These are phyloP conservation scores for Eufriesea mexicana DNA, from an alignment of 1,140 invertebrate genomes.

Conservation along the genomic window DNA sequence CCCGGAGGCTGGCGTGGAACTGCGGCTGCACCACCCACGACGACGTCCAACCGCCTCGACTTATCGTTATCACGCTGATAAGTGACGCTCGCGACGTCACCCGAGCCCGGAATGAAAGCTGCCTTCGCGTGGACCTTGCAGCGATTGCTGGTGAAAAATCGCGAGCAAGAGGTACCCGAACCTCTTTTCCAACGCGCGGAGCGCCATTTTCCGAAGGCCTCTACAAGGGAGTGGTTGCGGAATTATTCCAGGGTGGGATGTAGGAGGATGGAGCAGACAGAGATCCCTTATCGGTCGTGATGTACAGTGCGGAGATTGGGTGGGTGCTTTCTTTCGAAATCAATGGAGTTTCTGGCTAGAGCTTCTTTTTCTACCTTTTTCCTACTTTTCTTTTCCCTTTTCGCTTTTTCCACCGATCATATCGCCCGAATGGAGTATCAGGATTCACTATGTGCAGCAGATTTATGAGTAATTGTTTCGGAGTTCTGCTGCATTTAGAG, in stretches of 20 bases:
- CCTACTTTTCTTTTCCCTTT: not conserved
- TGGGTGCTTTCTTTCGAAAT: not conserved
- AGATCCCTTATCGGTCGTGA: conserved; percentile 6
- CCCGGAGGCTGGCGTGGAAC: conserved; percentile 10
- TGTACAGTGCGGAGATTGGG: conserved; percentile 7
- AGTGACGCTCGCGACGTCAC: conserved; percentile 30
- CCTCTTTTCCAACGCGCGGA: not conserved
- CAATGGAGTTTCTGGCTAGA: not conserved
- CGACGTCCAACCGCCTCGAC: conserved; percentile 15
- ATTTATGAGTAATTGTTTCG: not conserved
- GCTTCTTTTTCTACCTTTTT: not conserved
- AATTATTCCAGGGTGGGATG: not conserved
- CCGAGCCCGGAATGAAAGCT: not conserved
- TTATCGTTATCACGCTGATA: conserved; percentile 42
- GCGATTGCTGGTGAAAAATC: not conserved
- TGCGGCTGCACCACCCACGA: conserved; percentile 38
- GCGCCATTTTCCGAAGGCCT: not conserved
- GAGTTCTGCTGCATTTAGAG: not conserved
- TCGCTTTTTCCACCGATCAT: not conserved
- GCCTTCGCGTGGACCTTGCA: too few relatives aligned
- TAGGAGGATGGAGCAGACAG: not conserved
- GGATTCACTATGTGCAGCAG: too few relatives aligned
- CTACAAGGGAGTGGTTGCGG: not conserved
- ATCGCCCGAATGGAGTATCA: too few relatives aligned
- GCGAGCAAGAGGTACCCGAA: too few relatives aligned